These are phyloP conservation scores for Eristalis arbustorum DNA, from an alignment of 2,888 invertebrate species.

Conservation along the genomic window DNA sequence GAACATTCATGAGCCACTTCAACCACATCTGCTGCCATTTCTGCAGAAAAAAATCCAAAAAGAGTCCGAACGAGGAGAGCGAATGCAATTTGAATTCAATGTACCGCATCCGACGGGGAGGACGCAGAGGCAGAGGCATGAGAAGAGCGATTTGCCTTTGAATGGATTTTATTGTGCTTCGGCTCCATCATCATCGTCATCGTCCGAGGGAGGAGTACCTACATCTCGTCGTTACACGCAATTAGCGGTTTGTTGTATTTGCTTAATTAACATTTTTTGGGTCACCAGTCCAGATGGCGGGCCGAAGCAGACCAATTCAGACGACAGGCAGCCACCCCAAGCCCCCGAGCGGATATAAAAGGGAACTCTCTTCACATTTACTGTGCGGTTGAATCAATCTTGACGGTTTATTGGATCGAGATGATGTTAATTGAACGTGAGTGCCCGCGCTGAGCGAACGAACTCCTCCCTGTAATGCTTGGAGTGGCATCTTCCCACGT, in stretches of 20 bases:
- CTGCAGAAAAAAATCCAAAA: not conserved
- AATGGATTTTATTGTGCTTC: constrained; percentile 43
- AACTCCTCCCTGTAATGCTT: too few species aligned
- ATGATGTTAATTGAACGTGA: not conserved
- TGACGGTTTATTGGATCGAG: not conserved
- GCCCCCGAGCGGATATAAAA: not conserved
- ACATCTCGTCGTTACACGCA: constrained; percentile 52
- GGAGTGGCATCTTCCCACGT: too few species aligned
- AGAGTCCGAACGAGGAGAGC: not conserved
- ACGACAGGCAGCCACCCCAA: not conserved
- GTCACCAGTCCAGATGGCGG: constrained; percentile 53
- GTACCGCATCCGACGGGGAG: constrained; percentile 50
- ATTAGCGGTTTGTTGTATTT: constrained; percentile 57
- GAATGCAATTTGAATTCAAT: constrained; percentile 57
- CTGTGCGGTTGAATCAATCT: not conserved
- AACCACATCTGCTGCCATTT: not conserved
- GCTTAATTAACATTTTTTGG: constrained; percentile 65
- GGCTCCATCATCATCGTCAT: not conserved
- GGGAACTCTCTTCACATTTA: not conserved
- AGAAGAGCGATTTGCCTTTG: constrained; percentile 20
- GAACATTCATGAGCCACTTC: not conserved
- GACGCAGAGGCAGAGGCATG: not conserved
- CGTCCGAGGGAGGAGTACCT: too few species aligned
- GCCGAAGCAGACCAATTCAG: not conserved
- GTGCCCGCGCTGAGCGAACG: not conserved